phyloP scores from a whole-genome alignment of 2,113 vertebrate species.

The Neogale vison region DNA sequence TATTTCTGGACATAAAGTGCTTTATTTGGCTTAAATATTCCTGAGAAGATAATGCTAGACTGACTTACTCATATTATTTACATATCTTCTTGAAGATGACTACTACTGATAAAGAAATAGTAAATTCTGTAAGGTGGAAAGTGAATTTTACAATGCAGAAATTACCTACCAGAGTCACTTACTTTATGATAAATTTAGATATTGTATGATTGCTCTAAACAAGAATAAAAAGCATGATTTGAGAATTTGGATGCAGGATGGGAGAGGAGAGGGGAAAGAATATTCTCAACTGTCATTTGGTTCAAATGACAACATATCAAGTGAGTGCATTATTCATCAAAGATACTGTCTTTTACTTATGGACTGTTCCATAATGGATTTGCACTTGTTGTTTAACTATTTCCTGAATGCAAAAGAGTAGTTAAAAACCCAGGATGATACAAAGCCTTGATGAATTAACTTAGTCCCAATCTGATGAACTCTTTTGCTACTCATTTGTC shows the following conservation, averaged over 20 bases:
- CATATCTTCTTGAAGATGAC: neutral
- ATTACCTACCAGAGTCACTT: neutral
- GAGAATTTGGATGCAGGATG: neutral
- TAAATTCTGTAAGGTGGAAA: neutral
- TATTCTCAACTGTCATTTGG: neutral
- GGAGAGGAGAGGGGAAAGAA: neutral
- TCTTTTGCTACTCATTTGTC: neutral
- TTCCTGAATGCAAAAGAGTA: neutral
- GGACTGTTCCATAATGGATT: neutral
- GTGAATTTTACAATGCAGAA: neutral
- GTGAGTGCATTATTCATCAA: neutral
- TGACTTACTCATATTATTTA: neutral
- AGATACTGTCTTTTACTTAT: neutral
- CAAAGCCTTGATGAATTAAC: neutral
- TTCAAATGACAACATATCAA: neutral
- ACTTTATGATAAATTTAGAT: neutral
- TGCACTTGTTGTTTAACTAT: neutral
- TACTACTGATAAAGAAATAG: neutral
- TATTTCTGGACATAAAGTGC: neutral
- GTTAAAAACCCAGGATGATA: neutral
- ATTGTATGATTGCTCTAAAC: neutral
- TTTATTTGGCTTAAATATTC: neutral
- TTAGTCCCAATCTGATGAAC: neutral
- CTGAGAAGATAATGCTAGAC: neutral
- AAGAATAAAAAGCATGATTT: neutral